Evolutionary conservation across 2,797 vertebrate genomes (phyloP), one percentile per base, ranked within the genome.

Genomic region (Pelochelys cantorii): DNA sequence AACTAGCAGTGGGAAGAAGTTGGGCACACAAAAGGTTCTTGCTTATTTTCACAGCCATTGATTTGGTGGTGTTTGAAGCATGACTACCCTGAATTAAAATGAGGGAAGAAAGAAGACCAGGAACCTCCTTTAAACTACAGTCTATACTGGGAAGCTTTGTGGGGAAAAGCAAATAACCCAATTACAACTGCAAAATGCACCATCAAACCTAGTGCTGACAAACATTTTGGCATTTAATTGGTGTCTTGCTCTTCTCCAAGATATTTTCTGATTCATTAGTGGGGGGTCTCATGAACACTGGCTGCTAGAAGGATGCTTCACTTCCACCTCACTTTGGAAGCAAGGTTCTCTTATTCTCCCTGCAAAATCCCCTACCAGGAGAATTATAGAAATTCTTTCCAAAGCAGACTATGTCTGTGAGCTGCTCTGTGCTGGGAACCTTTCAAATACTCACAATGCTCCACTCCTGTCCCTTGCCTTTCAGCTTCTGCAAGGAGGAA

Each of bases 281-380:
- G 42, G 0, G 59, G 7, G 53, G 11, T 59, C 83, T 68, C 3
- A 0, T 42, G 29, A 8, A 7, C 34, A 65, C 75, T 2, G 0
- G 48, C 20, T 0, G 11, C 59, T 5, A 1, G 18, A 71, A 31
- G 31, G 53, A 86, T 1, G 0, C 29, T 25, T 17, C 27, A 42
- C 7, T n/a, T n/a, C 62, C 5, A 31, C 8, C 29, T 65, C 29
- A 65, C 14, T 65, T 65, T 65, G 17, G 31, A 31, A 65, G 31
- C 15, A n/a, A n/a, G 17, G 15, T n/a, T n/a, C 62, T 65, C 15
- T n/a, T 60, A 60, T 60, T 60, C 59, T 60, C 59, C 59, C 27
- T 60, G n/a, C 31, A 65, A 65, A 34, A 18, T 65, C 62, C 18
- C 62, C 31, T n/a, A 10, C 31, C 31, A 65, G 15, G 62, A 65